phyloP scores from a whole-genome alignment of 30 jellyfish, hydroid and myxozoan genomes.

The Nemopilema nomurai region DNA sequence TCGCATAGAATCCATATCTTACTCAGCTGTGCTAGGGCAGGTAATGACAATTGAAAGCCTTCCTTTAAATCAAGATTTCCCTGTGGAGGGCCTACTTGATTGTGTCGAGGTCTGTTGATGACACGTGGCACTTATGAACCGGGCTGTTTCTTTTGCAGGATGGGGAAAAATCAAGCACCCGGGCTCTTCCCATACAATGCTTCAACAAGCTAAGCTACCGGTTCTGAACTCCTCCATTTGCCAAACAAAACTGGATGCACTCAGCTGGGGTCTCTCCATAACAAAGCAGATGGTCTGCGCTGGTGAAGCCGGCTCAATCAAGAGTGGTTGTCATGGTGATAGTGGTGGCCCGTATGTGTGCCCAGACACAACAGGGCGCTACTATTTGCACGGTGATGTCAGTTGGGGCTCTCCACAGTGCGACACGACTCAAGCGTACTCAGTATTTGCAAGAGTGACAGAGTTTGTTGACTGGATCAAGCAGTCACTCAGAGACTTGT shows the following conservation, averaged over 20 bases:
- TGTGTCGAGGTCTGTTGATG: not conserved
- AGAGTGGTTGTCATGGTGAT: slow-evolving; percentile 87
- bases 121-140: not conserved
- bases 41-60: too few species aligned
- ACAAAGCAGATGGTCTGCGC: slow-evolving; percentile 73
- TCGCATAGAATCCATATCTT: too few species aligned
- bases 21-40: too few species aligned
- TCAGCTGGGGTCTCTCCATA: not conserved
- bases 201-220: not conserved
- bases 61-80: not conserved
- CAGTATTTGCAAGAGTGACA: slow-evolving; percentile 68
- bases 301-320: slow-evolving; percentile 57
- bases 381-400: slow-evolving; percentile 74
- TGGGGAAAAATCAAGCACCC: not conserved
- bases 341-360: slow-evolving; percentile 87
- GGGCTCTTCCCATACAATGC: not conserved
- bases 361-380: slow-evolving; percentile 51
- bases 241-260: not conserved
- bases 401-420: slow-evolving; percentile 74
- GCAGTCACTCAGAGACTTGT: not conserved
- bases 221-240: not conserved
- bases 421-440: slow-evolving; percentile 41
- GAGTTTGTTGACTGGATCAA: not conserved
- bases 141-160: not conserved
- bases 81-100: not conserved